Evolutionary conservation across 2,888 invertebrate genomes (phyloP), one percentile per base, ranked within the genome.

Genomic region (Leucoptera coffeella): DNA sequence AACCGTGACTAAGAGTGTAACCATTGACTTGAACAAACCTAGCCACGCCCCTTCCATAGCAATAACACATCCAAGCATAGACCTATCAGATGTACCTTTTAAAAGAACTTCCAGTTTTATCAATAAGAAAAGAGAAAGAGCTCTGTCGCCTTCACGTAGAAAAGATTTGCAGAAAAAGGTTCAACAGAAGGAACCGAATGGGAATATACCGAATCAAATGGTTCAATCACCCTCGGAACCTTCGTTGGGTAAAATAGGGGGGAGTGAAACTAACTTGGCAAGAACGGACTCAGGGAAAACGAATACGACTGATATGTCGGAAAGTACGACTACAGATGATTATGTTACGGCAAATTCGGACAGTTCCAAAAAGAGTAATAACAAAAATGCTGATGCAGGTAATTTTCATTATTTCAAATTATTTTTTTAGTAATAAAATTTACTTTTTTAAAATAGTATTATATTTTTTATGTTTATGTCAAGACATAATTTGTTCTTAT

Each of bases 271-370:
- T 22, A 59, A 60, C 41, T 64, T 83, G 32, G 79, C 80, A 14
- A 73, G 84, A 38, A 80, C 82, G 4, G 85, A 86, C 54, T 82
- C 83, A 7, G 79, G 80, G 15, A 79, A 78, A 51, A 74, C 78
- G 12, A 82, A 82, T 36, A 84, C 82, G 22, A 77, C 77, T 17
- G 89, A 90, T 47, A 73, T 87, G 27, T 88, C 88, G n/a, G 90
- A 90, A 64, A 88, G 88, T 42, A 84, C 83, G 21, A 82, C 82
- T 12, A 83, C 83, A 24, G 89, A 90, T 54, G 90, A 90, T 57
- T 90, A 90, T 53, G 82, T 87, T 36, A 90, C 90, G 39, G 90
- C 90, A 48, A 90, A 82, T 53, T 78, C 82, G 28, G 82, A 83
- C 45, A 83, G 78, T 43, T 83, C 82, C 11, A 77, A 80, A 44